Base-by-base conservation (phyloP, 2,888 invertebrate species). In the Heliconius hortense region DNA sequence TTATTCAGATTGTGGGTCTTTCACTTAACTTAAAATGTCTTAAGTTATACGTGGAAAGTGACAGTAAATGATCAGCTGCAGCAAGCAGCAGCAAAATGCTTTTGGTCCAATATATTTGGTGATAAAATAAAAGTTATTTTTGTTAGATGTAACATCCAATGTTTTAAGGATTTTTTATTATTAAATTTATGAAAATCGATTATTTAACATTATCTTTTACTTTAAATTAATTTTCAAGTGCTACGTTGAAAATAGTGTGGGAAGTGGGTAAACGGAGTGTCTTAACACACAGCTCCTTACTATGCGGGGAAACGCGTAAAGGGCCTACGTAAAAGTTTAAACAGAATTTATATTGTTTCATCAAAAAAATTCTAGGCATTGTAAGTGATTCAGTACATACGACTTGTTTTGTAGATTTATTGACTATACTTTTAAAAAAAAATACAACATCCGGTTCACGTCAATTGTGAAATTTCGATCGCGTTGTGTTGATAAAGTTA, bases 401-500 rank as follows among this genome's bases (percentile, higher is more conserved):
- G 18, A 48, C 4, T 11, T 10, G 11, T 39, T 39, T 39, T 39
- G 11, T 11, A 11, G 13, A 39, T 11, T 35, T 35, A 35, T 35
- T 39, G 11, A 18, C 18, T 11, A 67, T 10, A 67, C 35, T 66
- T 66, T 11, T 7, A 0, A 43, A 53, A 10, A 66, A 13, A 67
- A 59, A 67, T 24, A 4, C 10, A 15, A 63, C 43, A 64, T 70
- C 70, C 70, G 56, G 70, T 28, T 75, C 70, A 11, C 28, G 24
- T 31, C 26, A 56, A 24, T 48, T 48, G 69, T 74, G 67, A 69
- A 62, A 75, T 71, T 75, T 75, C 35, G 70, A 62, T 69, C 35
- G 31, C 28, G 31, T 62, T 48, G 53, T 11, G 39, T 53, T 13
- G 76, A 43, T 68, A 70, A 63, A 72, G 69, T 72, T 39, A 74